Evolutionary conservation across 2,797 vertebrate genomes (phyloP).

Genomic region (Pipistrellus pygmaeus): DNA sequence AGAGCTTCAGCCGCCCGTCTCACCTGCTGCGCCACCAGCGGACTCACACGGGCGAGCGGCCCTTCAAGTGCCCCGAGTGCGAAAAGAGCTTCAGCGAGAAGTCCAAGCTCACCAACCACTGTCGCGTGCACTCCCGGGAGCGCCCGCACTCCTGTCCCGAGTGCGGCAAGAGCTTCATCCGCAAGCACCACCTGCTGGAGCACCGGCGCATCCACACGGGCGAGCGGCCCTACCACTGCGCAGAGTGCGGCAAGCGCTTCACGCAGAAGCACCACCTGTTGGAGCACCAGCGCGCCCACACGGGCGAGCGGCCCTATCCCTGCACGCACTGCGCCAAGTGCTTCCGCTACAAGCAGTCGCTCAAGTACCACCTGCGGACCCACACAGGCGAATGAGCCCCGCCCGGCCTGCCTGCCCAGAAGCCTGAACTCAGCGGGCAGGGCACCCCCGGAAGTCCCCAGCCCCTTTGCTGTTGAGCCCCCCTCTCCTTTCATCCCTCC

Average conservation of each 20-base stretch:
- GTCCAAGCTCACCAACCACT: constrained; percentile 90
- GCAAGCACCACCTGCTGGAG: constrained; percentile 89
- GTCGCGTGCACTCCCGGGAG: constrained; percentile 90
- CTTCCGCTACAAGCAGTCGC: constrained; percentile 91
- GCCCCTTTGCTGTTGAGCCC: constrained; percentile 74
- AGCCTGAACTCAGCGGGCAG: constrained; percentile 25
- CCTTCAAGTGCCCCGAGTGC: constrained; percentile 90
- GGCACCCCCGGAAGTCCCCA: neutral
- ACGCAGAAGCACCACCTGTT: constrained; percentile 90
- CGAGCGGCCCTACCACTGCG: constrained; percentile 89
- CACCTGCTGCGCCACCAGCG: constrained; percentile 90
- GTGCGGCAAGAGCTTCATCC: constrained; percentile 90
- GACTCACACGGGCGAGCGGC: constrained; percentile 90
- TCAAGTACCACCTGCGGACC: constrained; percentile 91
- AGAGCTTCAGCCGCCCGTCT: constrained; percentile 90
- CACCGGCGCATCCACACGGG: constrained; percentile 90
- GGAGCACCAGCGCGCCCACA: constrained; percentile 90
- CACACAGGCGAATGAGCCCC: constrained; percentile 88
- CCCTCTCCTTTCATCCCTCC: constrained; percentile 40
- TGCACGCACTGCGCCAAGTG: constrained; percentile 90
- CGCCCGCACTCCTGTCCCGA: constrained; percentile 89
- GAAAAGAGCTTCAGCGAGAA: constrained; percentile 91
- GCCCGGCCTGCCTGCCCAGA: constrained; percentile 14
- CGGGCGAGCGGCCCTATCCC: constrained; percentile 89
- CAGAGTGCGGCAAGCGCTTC: constrained; percentile 90